Evolutionary conservation across 2,888 invertebrate genomes (phyloP).

Genomic region (Sylvicola fuscatus): DNA sequence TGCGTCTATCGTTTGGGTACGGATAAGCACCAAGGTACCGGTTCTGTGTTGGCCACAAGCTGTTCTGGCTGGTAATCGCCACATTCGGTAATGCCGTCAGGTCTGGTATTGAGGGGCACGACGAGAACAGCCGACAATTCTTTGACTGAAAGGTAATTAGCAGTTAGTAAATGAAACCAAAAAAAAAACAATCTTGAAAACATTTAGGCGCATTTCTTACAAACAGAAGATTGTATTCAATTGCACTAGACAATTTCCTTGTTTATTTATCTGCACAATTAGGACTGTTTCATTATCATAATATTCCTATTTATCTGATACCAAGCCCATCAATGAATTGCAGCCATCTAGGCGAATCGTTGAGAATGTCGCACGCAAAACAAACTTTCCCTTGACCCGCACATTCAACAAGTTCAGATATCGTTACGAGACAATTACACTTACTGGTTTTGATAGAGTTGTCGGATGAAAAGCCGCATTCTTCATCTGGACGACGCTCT

Average conservation of each 20-base stretch:
- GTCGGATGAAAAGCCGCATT: constrained; percentile 22
- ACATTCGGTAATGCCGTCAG: constrained; percentile 11
- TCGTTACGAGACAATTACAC: not conserved
- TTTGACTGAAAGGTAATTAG: constrained; percentile 9
- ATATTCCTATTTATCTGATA: too few species aligned
- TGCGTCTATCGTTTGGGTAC: constrained; percentile 30
- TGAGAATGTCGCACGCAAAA: too few species aligned
- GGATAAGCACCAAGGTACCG: constrained; percentile 16
- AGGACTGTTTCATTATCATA: too few species aligned
- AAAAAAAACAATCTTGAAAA: too few species aligned
- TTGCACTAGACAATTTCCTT: too few species aligned
- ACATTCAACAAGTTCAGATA: constrained; percentile 1
- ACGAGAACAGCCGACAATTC: constrained; percentile 13
- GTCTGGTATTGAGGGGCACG: constrained; percentile 22
- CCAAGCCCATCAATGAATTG: too few species aligned
- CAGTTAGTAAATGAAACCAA: constrained; percentile 1
- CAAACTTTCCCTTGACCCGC: too few species aligned
- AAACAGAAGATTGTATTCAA: too few species aligned
- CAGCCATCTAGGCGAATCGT: too few species aligned
- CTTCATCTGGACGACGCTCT: constrained; percentile 27
- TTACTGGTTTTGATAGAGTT: not conserved
- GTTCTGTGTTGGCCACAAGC: constrained; percentile 20
- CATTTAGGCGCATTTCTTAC: too few species aligned
- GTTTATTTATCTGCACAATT: too few species aligned
- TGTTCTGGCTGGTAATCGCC: constrained; percentile 10